These are phyloP conservation scores for Aegotheles bennettii DNA, from an alignment of 2,113 vertebrate species.

Conservation along the genomic window DNA sequence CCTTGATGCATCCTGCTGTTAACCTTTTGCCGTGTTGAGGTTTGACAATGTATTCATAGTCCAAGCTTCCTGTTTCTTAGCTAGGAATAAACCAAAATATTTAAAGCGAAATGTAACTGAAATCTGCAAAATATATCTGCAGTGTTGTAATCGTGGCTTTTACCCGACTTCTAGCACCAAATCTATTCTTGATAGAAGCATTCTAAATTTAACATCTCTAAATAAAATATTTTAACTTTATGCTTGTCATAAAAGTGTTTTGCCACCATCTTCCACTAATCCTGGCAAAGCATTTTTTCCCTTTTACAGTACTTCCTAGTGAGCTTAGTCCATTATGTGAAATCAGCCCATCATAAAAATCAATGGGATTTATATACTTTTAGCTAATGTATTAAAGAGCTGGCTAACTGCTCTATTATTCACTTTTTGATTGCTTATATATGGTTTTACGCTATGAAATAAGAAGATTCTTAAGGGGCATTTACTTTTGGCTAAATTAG, in stretches of 20 bases:
- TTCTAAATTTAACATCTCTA: slow-evolving; percentile 8
- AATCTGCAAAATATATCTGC: background rate
- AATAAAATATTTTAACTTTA: slow-evolving; percentile 26
- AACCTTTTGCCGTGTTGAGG: background rate
- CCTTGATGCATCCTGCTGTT: background rate
- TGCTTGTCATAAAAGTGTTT: slow-evolving; percentile 19
- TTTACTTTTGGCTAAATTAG: background rate
- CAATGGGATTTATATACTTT: slow-evolving; percentile 54
- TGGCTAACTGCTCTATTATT: slow-evolving; percentile 50
- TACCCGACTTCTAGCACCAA: background rate
- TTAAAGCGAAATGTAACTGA: background rate
- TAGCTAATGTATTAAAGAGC: slow-evolving; percentile 59
- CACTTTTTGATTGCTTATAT: slow-evolving; percentile 42
- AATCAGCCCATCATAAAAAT: slow-evolving; percentile 46
- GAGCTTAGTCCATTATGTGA: slow-evolving; percentile 45
- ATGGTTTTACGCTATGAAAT: slow-evolving; percentile 15
- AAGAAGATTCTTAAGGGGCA: background rate
- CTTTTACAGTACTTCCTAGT: background rate
- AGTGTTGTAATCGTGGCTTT: background rate
- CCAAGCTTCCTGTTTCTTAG: background rate
- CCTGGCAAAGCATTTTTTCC: background rate
- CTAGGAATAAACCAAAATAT: background rate
- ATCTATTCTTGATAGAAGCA: background rate
- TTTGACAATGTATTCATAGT: background rate
- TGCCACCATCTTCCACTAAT: background rate